These are phyloP conservation scores for Tursiops truncatus DNA, from an alignment of 2,113 vertebrate species.

Conservation along the genomic window DNA sequence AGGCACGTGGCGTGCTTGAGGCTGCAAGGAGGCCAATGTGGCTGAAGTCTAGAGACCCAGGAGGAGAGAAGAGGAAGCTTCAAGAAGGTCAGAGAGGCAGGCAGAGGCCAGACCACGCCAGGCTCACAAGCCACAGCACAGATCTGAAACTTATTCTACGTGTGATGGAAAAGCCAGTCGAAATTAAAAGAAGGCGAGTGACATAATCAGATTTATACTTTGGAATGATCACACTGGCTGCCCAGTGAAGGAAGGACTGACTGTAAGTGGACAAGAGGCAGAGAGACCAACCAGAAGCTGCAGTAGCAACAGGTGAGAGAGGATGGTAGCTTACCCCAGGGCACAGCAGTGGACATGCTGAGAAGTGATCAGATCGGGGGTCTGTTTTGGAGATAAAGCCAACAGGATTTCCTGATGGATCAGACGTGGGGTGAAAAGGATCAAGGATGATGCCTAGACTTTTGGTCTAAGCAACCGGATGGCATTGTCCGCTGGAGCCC, in stretches of 20 bases:
- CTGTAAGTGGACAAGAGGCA: neutral
- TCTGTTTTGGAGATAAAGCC: neutral
- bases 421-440: neutral
- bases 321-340: neutral
- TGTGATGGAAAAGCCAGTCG: neutral
- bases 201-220: neutral
- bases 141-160: neutral
- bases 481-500: neutral
- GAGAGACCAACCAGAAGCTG: neutral
- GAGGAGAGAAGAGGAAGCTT: neutral
- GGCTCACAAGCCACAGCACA: neutral
- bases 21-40: accelerated
- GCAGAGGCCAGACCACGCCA: neutral
- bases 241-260: neutral
- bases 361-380: neutral
- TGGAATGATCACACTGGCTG: neutral
- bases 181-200: slow-evolving; percentile 56
- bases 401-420: neutral
- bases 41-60: neutral
- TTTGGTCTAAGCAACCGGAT: neutral
- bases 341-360: no score
- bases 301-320: neutral
- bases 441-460: neutral
- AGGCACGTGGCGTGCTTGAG: neutral
- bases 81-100: neutral